These are phyloP conservation scores for Athalia circularis DNA, from an alignment of 2,888 invertebrate genomes.

Conservation along the genomic window DNA sequence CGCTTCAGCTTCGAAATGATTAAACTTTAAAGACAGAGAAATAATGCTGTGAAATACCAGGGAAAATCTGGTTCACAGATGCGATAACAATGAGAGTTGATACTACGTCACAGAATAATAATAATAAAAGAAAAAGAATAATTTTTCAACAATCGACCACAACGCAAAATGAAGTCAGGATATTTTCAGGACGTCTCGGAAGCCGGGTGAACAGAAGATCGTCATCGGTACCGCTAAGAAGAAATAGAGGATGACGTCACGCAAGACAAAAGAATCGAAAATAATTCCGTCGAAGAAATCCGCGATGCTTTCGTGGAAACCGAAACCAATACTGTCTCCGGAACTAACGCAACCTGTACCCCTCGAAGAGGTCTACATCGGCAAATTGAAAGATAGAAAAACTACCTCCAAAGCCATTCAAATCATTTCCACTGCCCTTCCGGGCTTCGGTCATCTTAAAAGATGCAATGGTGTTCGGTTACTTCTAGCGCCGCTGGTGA, in stretches of 20 bases:
- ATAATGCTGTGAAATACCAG: too few relatives aligned
- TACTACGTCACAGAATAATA: background rate
- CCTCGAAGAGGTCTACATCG: constrained; percentile 78
- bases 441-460: constrained; percentile 83
- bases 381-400: constrained; percentile 78
- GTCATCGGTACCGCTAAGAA: background rate
- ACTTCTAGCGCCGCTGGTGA: constrained; percentile 74
- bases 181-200: constrained; percentile 12
- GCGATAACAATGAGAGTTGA: too few relatives aligned
- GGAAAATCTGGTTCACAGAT: too few relatives aligned
- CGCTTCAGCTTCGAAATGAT: too few relatives aligned
- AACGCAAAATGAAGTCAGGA: constrained; percentile 19
- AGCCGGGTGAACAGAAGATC: background rate
- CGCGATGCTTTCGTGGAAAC: constrained; percentile 12
- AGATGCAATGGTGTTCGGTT: constrained; percentile 80
- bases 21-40: too few relatives aligned
- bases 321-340: constrained; percentile 77
- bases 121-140: background rate
- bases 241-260: constrained; percentile 8
- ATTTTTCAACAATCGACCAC: background rate
- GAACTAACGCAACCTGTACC: constrained; percentile 75
- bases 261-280: background rate
- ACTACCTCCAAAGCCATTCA: constrained; percentile 81
- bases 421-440: constrained; percentile 78
- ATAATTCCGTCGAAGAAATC: background rate